Conservation (phyloP, 1,140 invertebrate genomes). For the Atta cephalotes region DNA sequence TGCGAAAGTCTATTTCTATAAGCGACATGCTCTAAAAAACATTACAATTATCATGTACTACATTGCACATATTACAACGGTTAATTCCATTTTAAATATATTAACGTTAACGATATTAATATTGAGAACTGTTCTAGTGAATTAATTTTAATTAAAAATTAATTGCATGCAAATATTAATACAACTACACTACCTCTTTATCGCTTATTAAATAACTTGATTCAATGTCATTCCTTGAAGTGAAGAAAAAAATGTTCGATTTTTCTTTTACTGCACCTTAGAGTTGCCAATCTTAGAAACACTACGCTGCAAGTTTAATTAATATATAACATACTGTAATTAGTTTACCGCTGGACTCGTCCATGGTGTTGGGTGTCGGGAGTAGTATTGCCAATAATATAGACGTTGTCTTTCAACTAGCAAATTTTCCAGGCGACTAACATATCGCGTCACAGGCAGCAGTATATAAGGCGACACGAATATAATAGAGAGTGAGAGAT, state of each 20-base stretch:
- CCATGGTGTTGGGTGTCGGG: slow-evolving; percentile 14
- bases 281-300: neutral
- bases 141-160: neutral
- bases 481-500: slow-evolving; percentile 38
- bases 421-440: slow-evolving; percentile 45
- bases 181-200: neutral
- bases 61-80: neutral
- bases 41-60: neutral
- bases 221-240: neutral
- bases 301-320: slow-evolving; percentile 17
- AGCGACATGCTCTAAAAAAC: slow-evolving; percentile 5
- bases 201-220: slow-evolving; percentile 22
- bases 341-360: slow-evolving; percentile 48
- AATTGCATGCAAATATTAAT: neutral
- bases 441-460: slow-evolving; percentile 8
- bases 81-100: neutral
- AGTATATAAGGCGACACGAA: slow-evolving; percentile 34
- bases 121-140: neutral
- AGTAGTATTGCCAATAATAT: neutral
- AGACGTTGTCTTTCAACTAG: slow-evolving; percentile 2
- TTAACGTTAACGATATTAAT: slow-evolving; percentile 1
- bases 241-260: neutral
- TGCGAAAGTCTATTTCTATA: neutral
- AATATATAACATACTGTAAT: slow-evolving; percentile 42
- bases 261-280: neutral